phyloP scores from a whole-genome alignment of 2,888 invertebrate genomes.

The Scaptomyza flava region DNA sequence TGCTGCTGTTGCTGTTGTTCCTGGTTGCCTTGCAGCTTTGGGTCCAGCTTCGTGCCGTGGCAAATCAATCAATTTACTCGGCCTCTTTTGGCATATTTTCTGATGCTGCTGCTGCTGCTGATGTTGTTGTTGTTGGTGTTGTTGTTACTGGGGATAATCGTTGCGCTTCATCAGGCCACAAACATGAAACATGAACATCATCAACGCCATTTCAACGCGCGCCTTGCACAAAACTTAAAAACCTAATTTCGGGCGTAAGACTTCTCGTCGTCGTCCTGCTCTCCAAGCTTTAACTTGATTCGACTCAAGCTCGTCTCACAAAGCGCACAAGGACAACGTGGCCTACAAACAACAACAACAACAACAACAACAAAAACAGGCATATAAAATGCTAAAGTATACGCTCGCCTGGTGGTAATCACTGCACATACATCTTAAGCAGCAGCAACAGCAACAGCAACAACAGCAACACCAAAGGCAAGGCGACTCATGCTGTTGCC shows the following conservation, averaged over 20 bases:
- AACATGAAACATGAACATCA: slow-evolving; percentile 79
- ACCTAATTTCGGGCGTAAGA: slow-evolving; percentile 67
- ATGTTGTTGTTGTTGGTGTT: slow-evolving; percentile 28
- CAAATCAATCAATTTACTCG: slow-evolving; percentile 81
- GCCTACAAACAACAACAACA: slow-evolving; percentile 41
- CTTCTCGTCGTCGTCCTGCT: slow-evolving; percentile 13
- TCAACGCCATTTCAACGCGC: slow-evolving; percentile 80
- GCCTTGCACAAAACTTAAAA: slow-evolving; percentile 67
- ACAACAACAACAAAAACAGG: slow-evolving; percentile 42
- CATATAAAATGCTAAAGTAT: slow-evolving; percentile 81
- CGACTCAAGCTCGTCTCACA: slow-evolving; percentile 9
- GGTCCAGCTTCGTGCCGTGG: slow-evolving; percentile 74
- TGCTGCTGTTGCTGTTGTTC: slow-evolving; percentile 20
- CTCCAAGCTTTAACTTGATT: slow-evolving; percentile 21
- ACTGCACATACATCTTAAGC: slow-evolving; percentile 77
- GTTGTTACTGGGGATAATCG: slow-evolving; percentile 74
- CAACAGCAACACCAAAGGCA: slow-evolving; percentile 54
- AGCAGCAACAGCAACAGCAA: slow-evolving; percentile 44
- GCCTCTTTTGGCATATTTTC: slow-evolving; percentile 64
- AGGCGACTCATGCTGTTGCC: slow-evolving; percentile 41
- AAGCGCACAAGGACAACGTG: slow-evolving; percentile 68
- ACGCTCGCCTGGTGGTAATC: slow-evolving; percentile 78
- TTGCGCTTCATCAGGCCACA: slow-evolving; percentile 77
- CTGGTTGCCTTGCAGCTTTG: slow-evolving; percentile 50
- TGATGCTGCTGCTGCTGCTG: slow-evolving; percentile 28